phyloP scores from a whole-genome alignment of 2,113 vertebrate species.

The Apteryx owenii region DNA sequence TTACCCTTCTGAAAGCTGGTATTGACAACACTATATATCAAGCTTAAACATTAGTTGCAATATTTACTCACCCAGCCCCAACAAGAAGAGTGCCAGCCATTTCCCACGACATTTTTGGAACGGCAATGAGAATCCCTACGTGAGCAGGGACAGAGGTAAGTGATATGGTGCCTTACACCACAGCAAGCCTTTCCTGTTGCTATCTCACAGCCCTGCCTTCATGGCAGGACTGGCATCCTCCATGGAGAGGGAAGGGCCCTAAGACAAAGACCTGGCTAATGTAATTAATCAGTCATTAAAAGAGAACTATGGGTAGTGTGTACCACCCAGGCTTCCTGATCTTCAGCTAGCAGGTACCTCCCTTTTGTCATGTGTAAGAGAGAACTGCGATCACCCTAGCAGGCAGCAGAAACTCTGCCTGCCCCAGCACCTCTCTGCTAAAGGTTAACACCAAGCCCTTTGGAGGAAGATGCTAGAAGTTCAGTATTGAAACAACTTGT shows the following conservation, averaged over 20 bases:
- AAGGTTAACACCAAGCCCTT: not conserved
- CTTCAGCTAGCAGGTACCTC: not conserved
- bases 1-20: not conserved
- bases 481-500: not conserved
- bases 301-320: not conserved
- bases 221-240: fast-evolving
- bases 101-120: not conserved
- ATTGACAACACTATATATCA: not conserved
- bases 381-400: not conserved
- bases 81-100: not conserved
- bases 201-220: not conserved
- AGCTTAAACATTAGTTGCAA: not conserved
- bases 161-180: not conserved
- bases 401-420: not conserved
- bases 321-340: not conserved
- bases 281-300: not conserved
- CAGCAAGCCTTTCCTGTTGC: fast-evolving
- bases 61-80: not conserved
- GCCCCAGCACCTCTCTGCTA: not conserved
- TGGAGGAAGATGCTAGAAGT: not conserved
- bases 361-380: fast-evolving
- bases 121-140: not conserved
- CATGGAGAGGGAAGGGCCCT: not conserved
- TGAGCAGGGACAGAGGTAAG: not conserved
- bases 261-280: not conserved